A percentile compares a stretch with the other conserved stretches of the same genome.
These are phyloP conservation scores for Drosophila kanekoi DNA, from an alignment of 2,888 invertebrate species.

Conservation along the genomic window DNA sequence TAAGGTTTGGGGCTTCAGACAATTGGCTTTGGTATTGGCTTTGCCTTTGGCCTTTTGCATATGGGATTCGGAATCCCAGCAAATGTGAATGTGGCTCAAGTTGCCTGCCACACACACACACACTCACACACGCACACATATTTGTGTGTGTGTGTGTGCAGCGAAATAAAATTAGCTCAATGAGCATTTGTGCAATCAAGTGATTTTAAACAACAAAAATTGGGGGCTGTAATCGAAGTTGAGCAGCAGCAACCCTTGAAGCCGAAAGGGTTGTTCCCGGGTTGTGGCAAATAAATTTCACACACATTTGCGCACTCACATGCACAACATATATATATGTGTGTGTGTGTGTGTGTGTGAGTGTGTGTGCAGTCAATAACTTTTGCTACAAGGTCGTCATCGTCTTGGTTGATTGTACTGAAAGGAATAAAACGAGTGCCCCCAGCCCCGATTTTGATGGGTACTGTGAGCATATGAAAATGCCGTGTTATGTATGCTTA, in stretches of 20 bases:
- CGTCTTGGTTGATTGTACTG: constrained; percentile 74
- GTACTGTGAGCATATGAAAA: constrained; percentile 44
- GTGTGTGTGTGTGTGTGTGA: constrained; percentile 17
- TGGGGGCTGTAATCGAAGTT: constrained; percentile 51
- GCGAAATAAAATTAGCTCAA: constrained; percentile 82
- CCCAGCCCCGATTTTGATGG: constrained; percentile 1
- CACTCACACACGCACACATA: background rate
- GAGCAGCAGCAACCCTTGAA: constrained; percentile 58
- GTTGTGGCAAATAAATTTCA: constrained; percentile 74
- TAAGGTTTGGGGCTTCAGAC: constrained; percentile 50
- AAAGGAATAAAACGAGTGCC: constrained; percentile 48
- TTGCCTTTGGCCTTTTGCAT: constrained; percentile 40
- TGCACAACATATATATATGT: constrained; percentile 18
- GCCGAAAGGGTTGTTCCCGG: constrained; percentile 56
- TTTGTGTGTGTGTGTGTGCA: constrained; percentile 36
- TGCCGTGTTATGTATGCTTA: constrained; percentile 52
- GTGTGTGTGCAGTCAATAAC: constrained; percentile 65
- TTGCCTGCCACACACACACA: constrained; percentile 35
- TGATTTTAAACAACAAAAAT: constrained; percentile 78
- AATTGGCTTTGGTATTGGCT: constrained; percentile 19
- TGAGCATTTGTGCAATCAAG: constrained; percentile 83
- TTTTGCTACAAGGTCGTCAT: constrained; percentile 68
- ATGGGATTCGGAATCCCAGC: constrained; percentile 68
- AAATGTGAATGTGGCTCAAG: constrained; percentile 73
- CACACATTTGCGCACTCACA: constrained; percentile 77